A percentile compares a stretch with the other conserved stretches of the same genome.
Conservation (phyloP, 2,888 invertebrate species). For the Colletes collaris region DNA sequence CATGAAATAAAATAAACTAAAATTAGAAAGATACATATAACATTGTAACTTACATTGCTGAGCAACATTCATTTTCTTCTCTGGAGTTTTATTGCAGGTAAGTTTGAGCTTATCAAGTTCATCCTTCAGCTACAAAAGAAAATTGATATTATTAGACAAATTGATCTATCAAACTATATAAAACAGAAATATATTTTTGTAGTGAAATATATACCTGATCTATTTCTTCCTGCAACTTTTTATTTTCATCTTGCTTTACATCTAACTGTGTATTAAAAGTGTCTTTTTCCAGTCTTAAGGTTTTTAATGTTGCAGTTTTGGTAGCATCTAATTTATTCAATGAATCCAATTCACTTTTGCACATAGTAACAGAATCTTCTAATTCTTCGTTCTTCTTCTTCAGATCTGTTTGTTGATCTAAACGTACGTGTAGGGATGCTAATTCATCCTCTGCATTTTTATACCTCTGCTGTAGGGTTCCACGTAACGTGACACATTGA, state of each 20-base stretch:
- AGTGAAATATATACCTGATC: slow-evolving; percentile 66
- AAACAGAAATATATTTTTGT: background rate
- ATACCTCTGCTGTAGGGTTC: slow-evolving; percentile 71
- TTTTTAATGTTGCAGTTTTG: slow-evolving; percentile 74
- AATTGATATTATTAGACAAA: background rate
- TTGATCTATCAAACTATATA: background rate
- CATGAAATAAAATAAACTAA: slow-evolving; percentile 16
- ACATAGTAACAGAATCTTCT: slow-evolving; percentile 74
- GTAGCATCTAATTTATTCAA: slow-evolving; percentile 74
- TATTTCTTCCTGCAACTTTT: slow-evolving; percentile 74
- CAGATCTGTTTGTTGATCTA: slow-evolving; percentile 73
- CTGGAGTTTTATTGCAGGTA: slow-evolving; percentile 52
- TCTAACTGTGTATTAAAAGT: slow-evolving; percentile 69
- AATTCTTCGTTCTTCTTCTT: slow-evolving; percentile 72
- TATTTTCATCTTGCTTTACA: slow-evolving; percentile 71
- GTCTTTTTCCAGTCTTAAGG: slow-evolving; percentile 76
- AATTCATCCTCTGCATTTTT: slow-evolving; percentile 74
- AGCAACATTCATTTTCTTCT: slow-evolving; percentile 31
- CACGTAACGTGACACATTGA: slow-evolving; percentile 76
- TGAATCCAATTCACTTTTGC: slow-evolving; percentile 78
- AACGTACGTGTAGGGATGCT: slow-evolving; percentile 73
- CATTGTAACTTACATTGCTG: slow-evolving; percentile 64
- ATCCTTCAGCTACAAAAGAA: slow-evolving; percentile 69
- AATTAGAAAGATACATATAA: slow-evolving; percentile 15
- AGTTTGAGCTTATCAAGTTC: slow-evolving; percentile 73